Conservation (phyloP, 2,113 vertebrate genomes). For the Tapirus terrestris region DNA sequence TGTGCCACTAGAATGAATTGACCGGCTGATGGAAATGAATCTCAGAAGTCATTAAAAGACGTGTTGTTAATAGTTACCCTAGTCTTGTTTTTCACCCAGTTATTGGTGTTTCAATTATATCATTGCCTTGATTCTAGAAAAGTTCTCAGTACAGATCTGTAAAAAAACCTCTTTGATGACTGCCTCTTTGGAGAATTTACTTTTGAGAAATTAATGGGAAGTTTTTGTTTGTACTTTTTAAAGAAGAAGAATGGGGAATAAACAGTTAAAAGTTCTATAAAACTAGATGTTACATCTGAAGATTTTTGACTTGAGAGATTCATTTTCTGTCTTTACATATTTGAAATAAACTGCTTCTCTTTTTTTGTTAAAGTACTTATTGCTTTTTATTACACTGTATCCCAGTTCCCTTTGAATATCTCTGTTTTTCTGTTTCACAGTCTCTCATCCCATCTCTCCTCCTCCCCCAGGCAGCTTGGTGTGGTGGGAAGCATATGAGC, state of each 20-base stretch:
- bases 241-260: neutral
- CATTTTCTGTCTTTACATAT: neutral
- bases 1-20: neutral
- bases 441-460: neutral
- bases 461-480: rapidly evolving
- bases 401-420: neutral
- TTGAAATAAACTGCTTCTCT: neutral
- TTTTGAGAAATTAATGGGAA: neutral
- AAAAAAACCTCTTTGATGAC: neutral
- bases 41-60: neutral
- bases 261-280: neutral
- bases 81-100: neutral
- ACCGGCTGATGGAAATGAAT: neutral
- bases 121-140: neutral
- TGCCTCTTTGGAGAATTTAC: neutral
- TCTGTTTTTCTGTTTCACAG: neutral
- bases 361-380: neutral
- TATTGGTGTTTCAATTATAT: neutral
- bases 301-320: neutral
- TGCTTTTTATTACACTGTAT: neutral
- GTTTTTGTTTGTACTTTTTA: neutral
- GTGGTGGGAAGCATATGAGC: neutral
- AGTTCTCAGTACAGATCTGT: neutral
- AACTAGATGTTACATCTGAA: neutral
- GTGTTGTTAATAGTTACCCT: neutral